These are phyloP conservation scores for Labeo rohita DNA, from an alignment of 2,113 vertebrate genomes.

Conservation along the genomic window DNA sequence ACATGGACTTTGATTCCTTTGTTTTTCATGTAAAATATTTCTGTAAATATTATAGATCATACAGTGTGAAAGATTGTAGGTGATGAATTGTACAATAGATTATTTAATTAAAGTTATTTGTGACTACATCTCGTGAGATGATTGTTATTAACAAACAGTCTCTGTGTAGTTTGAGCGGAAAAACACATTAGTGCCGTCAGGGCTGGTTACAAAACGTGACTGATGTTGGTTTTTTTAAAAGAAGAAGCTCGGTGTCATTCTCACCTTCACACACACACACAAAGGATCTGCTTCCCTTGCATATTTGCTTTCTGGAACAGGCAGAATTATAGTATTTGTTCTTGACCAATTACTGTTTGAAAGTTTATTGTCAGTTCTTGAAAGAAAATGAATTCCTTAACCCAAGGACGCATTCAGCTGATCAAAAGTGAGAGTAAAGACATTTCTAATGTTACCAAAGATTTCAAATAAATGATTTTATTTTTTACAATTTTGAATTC, in stretches of 20 bases:
- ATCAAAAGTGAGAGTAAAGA: no score
- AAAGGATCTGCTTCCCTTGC: no score
- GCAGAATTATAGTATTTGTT: no score
- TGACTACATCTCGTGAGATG: neutral
- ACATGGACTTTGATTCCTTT: neutral
- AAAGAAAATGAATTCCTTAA: no score
- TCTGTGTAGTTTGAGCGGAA: neutral
- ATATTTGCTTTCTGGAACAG: no score
- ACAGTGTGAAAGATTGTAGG: neutral
- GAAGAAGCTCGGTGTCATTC: neutral
- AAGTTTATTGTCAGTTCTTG: no score
- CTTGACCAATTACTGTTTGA: no score
- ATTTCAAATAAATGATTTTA: no score
- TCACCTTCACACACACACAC: neutral
- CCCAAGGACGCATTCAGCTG: no score
- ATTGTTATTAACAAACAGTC: neutral
- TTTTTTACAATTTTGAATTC: no score
- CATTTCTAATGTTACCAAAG: no score
- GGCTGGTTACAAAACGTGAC: neutral
- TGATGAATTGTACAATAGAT: neutral
- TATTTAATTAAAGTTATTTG: slow-evolving; percentile 31
- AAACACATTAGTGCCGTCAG: neutral
- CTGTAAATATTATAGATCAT: slow-evolving; percentile 22
- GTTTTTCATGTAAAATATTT: neutral
- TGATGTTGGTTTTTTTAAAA: neutral